A percentile compares a stretch with the other conserved stretches of the same genome.
phyloP scores from a whole-genome alignment of 1,140 invertebrate genomes.

The Chelonus insularis region DNA sequence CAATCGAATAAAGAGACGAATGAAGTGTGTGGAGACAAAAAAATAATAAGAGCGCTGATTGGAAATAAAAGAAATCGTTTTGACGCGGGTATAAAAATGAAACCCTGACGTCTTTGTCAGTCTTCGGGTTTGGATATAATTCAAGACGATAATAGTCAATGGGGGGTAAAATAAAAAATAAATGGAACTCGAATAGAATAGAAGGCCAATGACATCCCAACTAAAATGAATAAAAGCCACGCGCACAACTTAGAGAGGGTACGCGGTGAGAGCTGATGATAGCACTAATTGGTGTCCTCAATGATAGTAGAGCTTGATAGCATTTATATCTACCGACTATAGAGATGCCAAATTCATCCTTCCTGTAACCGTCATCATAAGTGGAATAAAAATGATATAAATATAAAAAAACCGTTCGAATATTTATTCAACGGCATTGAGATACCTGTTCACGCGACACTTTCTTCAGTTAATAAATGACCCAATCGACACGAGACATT shows the following conservation, averaged over 20 bases:
- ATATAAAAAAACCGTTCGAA: conserved; percentile 20
- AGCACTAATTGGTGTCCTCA: conserved; percentile 27
- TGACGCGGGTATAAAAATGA: conserved; percentile 16
- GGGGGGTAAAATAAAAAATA: not conserved
- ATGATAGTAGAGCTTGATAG: conserved; percentile 23
- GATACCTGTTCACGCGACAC: conserved; percentile 23
- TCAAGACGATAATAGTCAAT: conserved; percentile 10
- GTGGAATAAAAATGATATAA: conserved; percentile 20
- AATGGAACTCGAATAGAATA: not conserved
- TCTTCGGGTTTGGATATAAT: not conserved
- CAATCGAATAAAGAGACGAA: not conserved
- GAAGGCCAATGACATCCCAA: conserved; percentile 6
- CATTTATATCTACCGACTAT: conserved; percentile 18
- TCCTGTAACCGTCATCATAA: conserved; percentile 22
- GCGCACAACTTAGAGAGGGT: not conserved
- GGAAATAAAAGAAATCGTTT: conserved; percentile 14
- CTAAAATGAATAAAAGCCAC: not conserved
- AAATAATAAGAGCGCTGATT: conserved; percentile 3
- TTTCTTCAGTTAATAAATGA: conserved; percentile 20
- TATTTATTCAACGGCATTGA: conserved; percentile 5
- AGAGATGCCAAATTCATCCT: conserved; percentile 25
- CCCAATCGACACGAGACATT: conserved; percentile 17
- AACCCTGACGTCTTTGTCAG: conserved; percentile 16
- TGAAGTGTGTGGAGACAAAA: not conserved
- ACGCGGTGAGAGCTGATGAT: conserved; percentile 10